Percentiles rank a stretch among this genome's conserved stretches.
Conservation (phyloP, 2,113 vertebrate genomes). For the Vombatus ursinus region DNA sequence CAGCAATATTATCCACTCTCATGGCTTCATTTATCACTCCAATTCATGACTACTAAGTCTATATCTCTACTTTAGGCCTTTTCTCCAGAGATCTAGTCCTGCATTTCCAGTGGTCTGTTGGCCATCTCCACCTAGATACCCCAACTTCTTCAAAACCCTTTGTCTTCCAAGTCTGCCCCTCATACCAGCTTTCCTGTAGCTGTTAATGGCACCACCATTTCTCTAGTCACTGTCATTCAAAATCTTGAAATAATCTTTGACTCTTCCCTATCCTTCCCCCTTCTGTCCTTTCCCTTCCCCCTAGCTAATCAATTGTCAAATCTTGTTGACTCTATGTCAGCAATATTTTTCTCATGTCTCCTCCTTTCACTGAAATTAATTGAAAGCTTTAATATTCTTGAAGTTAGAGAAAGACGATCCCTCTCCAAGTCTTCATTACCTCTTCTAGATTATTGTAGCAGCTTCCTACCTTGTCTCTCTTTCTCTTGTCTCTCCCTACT, state of each 20-base stretch:
- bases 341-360: neutral
- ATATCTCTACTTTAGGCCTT: neutral
- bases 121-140: neutral
- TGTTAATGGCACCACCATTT: neutral
- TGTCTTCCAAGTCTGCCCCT: neutral
- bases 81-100: neutral
- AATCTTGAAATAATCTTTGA: neutral
- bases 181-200: neutral
- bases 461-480: neutral
- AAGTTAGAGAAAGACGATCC: conserved; percentile 37
- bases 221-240: neutral
- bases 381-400: neutral
- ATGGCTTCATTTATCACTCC: neutral
- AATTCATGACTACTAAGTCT: neutral
- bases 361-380: neutral
- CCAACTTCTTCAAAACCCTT: neutral
- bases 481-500: neutral
- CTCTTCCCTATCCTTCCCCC: neutral
- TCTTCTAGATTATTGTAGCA: neutral
- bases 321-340: neutral
- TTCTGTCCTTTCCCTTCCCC: neutral
- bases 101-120: neutral
- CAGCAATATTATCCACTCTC: neutral
- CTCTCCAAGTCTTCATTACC: neutral
- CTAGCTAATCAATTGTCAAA: neutral